Evolutionary conservation across 2,797 vertebrate species (phyloP).

Genomic region (Lepus townsendii): DNA sequence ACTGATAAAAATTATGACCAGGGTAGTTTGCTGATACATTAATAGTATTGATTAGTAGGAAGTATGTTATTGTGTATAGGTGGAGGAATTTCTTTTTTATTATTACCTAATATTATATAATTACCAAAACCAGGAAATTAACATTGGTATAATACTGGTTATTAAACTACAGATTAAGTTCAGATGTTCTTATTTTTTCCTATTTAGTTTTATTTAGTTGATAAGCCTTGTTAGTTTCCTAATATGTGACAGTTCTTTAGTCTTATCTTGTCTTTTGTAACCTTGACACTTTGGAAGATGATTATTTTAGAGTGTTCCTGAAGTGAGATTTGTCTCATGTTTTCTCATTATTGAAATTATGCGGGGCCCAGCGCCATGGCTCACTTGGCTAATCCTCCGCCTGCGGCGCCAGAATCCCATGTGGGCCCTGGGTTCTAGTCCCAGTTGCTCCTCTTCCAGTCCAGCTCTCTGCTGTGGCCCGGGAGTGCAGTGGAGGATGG

Average conservation of each 20-base stretch:
- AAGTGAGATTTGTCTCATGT: neutral
- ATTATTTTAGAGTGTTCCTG: conserved; percentile 20
- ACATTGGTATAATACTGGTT: neutral
- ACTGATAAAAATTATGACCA: neutral
- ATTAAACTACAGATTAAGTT: neutral
- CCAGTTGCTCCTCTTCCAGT: no score
- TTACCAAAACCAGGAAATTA: conserved; percentile 61
- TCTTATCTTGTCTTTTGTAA: conserved; percentile 29
- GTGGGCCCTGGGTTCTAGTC: no score
- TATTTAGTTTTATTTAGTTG: conserved; percentile 32
- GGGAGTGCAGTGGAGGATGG: no score
- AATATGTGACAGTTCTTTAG: neutral
- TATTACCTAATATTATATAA: conserved; percentile 39
- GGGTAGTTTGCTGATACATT: neutral
- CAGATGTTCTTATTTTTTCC: neutral
- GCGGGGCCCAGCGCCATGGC: no score
- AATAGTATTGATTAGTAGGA: conserved; percentile 22
- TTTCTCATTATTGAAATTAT: neutral
- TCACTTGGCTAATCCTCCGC: no score
- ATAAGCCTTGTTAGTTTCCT: neutral
- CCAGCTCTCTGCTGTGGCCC: no score
- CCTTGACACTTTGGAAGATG: conserved; percentile 54
- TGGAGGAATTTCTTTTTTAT: neutral
- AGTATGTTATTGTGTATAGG: neutral
- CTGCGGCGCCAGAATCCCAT: no score